Conservation (phyloP, 2,888 invertebrate species). For the Cryptocephalus moraei region DNA sequence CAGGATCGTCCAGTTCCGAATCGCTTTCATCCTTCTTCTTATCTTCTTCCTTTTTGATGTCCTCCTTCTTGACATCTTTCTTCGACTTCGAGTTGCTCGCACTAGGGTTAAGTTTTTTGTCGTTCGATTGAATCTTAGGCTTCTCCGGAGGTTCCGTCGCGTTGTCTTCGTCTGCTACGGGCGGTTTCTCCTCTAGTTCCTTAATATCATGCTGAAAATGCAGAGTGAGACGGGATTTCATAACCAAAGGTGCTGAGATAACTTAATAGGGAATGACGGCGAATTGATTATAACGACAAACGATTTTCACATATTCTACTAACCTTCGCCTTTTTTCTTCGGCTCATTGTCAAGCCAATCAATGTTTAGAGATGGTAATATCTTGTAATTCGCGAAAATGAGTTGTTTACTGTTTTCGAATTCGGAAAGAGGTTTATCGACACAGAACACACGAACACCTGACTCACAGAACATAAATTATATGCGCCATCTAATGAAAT, state of each 20-base stretch:
- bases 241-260: no score
- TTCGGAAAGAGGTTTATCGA: no score
- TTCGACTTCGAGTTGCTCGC: constrained; percentile 39
- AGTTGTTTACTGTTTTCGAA: no score
- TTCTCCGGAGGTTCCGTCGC: constrained; percentile 53
- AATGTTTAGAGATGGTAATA: no score
- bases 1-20: constrained; percentile 58
- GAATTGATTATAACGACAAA: no score
- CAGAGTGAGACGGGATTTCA: no score
- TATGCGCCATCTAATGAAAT: no score
- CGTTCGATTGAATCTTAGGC: constrained; percentile 38
- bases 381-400: no score
- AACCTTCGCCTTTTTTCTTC: constrained; percentile 1
- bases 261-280: no score
- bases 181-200: constrained; percentile 59
- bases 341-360: not conserved
- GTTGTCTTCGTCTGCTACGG: constrained; percentile 49
- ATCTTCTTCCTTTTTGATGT: constrained; percentile 38
- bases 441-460: no score
- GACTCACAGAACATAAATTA: no score
- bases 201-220: constrained; percentile 23
- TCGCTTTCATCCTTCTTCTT: constrained; percentile 52
- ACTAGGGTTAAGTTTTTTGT: constrained; percentile 45
- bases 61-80: constrained; percentile 34
- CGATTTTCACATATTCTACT: not conserved